These are phyloP conservation scores for Centropus unirufus DNA, from an alignment of 2,113 vertebrate genomes.

Conservation along the genomic window DNA sequence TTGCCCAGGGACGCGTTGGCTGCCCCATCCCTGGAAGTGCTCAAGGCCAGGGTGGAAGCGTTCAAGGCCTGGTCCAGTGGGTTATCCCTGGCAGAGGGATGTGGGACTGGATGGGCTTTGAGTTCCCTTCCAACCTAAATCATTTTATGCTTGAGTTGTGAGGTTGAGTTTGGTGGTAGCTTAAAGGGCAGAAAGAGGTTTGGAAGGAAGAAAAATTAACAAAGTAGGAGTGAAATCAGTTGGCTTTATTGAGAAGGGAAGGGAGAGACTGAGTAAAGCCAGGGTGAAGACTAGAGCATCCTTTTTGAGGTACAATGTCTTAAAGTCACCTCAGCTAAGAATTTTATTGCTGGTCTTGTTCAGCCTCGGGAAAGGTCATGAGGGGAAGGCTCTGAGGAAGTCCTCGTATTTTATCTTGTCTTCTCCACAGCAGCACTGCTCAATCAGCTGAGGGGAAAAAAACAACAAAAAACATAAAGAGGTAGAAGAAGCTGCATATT, in stretches of 20 bases:
- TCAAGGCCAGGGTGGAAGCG: no score
- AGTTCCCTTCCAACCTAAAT: no score
- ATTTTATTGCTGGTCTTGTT: background rate
- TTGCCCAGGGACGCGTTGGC: no score
- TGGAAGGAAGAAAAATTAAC: background rate
- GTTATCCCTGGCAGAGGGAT: no score
- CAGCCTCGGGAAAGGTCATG: background rate
- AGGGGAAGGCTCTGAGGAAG: constrained; percentile 73
- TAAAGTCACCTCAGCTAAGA: background rate
- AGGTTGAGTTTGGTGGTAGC: background rate
- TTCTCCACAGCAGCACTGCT: constrained; percentile 65
- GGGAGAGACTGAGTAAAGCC: background rate
- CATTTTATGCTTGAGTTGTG: background rate
- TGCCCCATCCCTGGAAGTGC: no score
- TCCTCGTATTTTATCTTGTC: constrained; percentile 69
- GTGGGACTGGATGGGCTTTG: no score
- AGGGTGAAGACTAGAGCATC: background rate
- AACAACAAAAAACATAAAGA: background rate
- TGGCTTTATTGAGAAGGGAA: background rate
- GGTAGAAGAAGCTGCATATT: background rate
- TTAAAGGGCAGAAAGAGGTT: background rate
- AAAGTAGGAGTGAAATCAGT: background rate
- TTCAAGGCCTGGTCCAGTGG: no score
- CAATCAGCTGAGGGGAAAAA: constrained; percentile 67
- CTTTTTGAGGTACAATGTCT: background rate